Evolutionary conservation across 2,888 invertebrate genomes (phyloP), one percentile per base, ranked within the genome.

Genomic region (Ectemnius cavifrons): DNA sequence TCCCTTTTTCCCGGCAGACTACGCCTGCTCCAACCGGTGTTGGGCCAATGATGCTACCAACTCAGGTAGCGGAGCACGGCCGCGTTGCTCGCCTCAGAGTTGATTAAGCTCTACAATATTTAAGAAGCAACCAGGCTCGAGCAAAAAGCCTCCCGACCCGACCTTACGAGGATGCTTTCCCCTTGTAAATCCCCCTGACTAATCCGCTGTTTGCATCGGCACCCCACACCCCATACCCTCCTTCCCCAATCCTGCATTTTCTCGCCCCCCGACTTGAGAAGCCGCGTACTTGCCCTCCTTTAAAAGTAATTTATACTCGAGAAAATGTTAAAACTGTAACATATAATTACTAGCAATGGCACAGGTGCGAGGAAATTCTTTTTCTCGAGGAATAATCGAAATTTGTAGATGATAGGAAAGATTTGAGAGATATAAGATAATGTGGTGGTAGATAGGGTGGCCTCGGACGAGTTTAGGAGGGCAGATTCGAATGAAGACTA

Each of bases 61-160:
- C 37, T 11, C 23, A 23, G 23, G 4, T 76, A 71, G 73, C 75
- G 62, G 71, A 68, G 59, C 59, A 45, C 71, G 27, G 73, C 70
- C 75, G 61, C 67, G 76, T 73, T 61, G 28, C 58, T 64, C 72
- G 74, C 72, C 72, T 58, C 62, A 56, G 83, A 84, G 84, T 87
- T 88, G 87, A 89, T 89, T 88, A 88, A 88, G 88, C 85, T 84
- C 83, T 88, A 83, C 85, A 85, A 87, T 88, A 88, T 88, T 89
- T 86, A 89, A 87, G 85, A 83, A 85, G 82, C 79, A 64, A 14
- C 61, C 71, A 67, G 59, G 65, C 66, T 65, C 60, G 56, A 67
- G 79, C 67, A 78, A 77, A 83, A 78, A 81, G 69, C 77, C 56
- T 75, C 74, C 66, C 73, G 59, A 27, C 56, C 64, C 66, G 47